phyloP scores from a whole-genome alignment of 2,113 vertebrate species.

The Alectura lathami region DNA sequence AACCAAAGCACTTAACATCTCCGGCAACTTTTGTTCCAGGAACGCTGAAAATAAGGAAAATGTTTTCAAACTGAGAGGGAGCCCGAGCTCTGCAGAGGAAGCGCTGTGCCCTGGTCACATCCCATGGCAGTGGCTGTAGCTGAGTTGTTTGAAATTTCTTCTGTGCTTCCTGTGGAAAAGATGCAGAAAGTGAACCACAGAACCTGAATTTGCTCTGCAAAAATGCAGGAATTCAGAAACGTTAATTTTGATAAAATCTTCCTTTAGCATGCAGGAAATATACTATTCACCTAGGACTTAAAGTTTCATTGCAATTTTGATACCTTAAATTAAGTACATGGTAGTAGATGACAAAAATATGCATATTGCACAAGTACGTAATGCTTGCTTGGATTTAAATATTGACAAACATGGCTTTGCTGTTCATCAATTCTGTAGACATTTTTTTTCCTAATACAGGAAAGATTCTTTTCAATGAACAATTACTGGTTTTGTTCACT shows the following conservation, averaged over 20 bases:
- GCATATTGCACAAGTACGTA: neutral
- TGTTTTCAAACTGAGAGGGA: neutral
- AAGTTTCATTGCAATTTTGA: slow-evolving; percentile 66
- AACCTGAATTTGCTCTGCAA: neutral
- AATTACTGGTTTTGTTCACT: neutral
- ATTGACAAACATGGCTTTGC: slow-evolving; percentile 23
- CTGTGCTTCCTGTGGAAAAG: neutral
- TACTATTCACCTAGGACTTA: neutral
- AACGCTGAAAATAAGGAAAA: neutral
- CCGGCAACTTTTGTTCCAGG: neutral
- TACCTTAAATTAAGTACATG: slow-evolving; percentile 23
- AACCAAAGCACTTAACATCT: neutral
- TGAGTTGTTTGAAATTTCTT: neutral
- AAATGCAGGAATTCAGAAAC: slow-evolving; percentile 20
- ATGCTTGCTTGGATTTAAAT: slow-evolving; percentile 41
- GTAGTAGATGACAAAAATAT: slow-evolving; percentile 28
- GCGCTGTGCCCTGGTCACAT: neutral
- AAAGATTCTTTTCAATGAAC: neutral
- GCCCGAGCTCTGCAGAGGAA: neutral
- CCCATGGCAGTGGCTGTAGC: neutral
- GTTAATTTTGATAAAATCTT: slow-evolving; percentile 59
- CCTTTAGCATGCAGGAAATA: slow-evolving; percentile 54
- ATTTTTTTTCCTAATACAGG: neutral
- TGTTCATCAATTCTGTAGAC: neutral
- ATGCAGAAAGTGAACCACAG: neutral